phyloP scores from a whole-genome alignment of 2,797 vertebrate genomes.

The Orestias chungarensis region DNA sequence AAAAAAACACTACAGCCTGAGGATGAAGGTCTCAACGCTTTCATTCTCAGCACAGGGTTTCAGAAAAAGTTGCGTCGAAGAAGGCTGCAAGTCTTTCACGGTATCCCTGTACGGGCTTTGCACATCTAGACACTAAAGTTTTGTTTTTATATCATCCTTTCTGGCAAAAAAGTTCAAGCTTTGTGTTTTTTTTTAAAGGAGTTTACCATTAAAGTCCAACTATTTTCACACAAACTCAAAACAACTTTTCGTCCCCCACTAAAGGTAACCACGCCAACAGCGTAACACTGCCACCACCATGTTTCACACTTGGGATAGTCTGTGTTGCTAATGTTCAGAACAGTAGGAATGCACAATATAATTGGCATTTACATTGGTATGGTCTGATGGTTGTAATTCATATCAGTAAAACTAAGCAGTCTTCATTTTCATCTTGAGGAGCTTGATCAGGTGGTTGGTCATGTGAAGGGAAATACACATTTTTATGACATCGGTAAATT shows the following conservation, averaged over 20 bases:
- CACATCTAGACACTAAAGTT: background rate
- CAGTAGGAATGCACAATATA: too few species aligned
- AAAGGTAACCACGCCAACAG: background rate
- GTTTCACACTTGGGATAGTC: background rate
- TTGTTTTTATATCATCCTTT: background rate
- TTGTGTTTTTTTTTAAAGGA: background rate
- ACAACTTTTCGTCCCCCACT: background rate
- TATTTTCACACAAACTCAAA: background rate
- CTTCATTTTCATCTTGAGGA: too few species aligned
- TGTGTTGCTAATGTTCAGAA: too few species aligned
- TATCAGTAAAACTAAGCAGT: too few species aligned
- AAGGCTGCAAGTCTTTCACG: background rate
- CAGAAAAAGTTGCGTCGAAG: constrained; percentile 8
- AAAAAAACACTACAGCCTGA: constrained; percentile 2
- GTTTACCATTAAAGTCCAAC: background rate
- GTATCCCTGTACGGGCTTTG: background rate
- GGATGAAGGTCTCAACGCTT: constrained; percentile 39
- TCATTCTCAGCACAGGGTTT: constrained; percentile 6
- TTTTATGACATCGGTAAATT: too few species aligned
- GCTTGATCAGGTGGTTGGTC: too few species aligned
- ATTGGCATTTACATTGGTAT: too few species aligned
- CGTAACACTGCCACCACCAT: background rate
- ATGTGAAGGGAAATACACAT: too few species aligned
- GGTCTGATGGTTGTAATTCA: too few species aligned
- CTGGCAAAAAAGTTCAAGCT: background rate